Evolutionary conservation across 2,797 vertebrate genomes (phyloP), one percentile per base, ranked within the genome.

Genomic region (Centropyge bicolor): DNA sequence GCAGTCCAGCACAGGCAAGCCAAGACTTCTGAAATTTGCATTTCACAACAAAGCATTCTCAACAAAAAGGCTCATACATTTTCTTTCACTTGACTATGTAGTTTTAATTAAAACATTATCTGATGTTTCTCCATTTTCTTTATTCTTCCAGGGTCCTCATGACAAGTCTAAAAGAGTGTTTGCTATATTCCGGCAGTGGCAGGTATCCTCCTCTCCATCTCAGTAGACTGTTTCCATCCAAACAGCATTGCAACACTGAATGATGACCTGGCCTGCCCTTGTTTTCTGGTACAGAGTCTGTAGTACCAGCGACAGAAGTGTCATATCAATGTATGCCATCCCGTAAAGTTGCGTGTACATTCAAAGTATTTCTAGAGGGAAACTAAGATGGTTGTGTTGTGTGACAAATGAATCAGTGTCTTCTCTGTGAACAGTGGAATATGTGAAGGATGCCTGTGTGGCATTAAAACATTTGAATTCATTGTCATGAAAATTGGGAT

Each of bases 151-250:
- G 98, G 96, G 93, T 46, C 95, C 97, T 65, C 96, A 94, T 0
- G 97, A 97, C 88, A 98, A 98, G 68, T 98, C 97, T 71, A 96
- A 95, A 94, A 97, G 96, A 70, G 97, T 99, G 19, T 98, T 99
- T 90, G 96, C 96, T 76, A 98, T 99, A 86, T 97, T 99, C 88
- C 96, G 95, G 17, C 98, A 98, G 85, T 98, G 97, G 97, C 97
- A 97, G 89, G 94, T 95, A 46, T 86, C 92, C 35, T 92, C 93
- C 45, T 92, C 94, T 24, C 92, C 96, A 27, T 92, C 95, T 82
- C 96, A 95, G 86, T 97, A 91, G 62, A 84, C 60, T 48, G 36
- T 74, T 67, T 73, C 73, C 72, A 74, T 52, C 43, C 60, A 49
- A 72, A 64, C 69, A 70, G 63, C 57, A 67, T 54, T 0, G 1